Base-by-base conservation (phyloP, 2,797 vertebrate species). In the Botia kubotai region DNA sequence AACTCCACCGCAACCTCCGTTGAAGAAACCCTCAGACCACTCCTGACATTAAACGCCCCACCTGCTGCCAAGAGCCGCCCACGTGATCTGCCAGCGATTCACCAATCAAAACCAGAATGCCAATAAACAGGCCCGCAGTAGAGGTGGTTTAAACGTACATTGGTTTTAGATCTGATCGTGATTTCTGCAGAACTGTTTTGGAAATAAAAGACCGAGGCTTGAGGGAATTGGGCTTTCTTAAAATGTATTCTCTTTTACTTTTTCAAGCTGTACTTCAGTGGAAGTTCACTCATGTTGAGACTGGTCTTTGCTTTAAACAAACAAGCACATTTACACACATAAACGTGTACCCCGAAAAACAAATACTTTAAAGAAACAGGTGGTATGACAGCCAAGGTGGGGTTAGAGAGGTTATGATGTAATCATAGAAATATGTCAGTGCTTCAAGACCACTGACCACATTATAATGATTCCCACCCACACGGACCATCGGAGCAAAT, bases 381-480 rank as follows among this genome's bases (percentile, higher is more conserved):
- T 26, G 23, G 23, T 26, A 26, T 26, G 23, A 26, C 23, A 26
- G 23, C 23, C 23, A 26, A 26, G 23, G 23, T 26, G 23, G 23
- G 23, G 23, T 26, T 26, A 26, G 23, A 26, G 23, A 26, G 23
- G 23, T 26, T 53, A 33, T 75, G 83, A 89, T 88, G 87, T 87
- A 88, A 86, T 89, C 90, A 86, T 87, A 83, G 86, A 26, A 85
- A 88, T 63, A 84, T 62, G 46, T 52, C 81, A 68, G 0, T 68
- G 80, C 82, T 85, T 83, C 71, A 78, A 82, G 83, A 80, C 81
- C 43, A 46, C 75, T 81, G 43, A 77, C 83, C 19, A 33, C 67
- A 26, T 26, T 26, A 26, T 26, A 26, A 26, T 26, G 23, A 26
- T 26, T 26, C 23, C 23, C 23, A 26, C 23, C 23, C 23, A 26